Conservation (phyloP, 2,888 invertebrate genomes). For the Chloroclysta siterata region DNA sequence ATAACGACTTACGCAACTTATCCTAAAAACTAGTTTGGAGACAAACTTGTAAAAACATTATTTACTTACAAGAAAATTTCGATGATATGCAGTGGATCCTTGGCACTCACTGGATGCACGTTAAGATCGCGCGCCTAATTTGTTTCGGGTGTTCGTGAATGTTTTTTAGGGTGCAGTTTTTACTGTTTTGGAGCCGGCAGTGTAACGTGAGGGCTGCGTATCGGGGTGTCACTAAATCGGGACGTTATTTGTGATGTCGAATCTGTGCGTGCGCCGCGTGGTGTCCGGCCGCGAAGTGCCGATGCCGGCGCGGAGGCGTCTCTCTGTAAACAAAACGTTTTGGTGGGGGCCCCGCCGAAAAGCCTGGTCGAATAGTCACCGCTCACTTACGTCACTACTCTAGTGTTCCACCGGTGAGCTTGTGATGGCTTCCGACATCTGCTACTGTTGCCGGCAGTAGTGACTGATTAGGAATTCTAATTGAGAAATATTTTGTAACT, state of each 20-base stretch:
- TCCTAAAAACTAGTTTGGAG: slow-evolving; percentile 51
- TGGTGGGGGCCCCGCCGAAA: slow-evolving; percentile 83
- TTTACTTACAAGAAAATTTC: slow-evolving; percentile 67
- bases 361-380: slow-evolving; percentile 74
- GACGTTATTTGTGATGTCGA: slow-evolving; percentile 42
- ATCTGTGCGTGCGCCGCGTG: slow-evolving; percentile 71
- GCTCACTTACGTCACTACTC: slow-evolving; percentile 78
- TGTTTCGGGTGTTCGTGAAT: slow-evolving; percentile 41
- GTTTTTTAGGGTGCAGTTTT: slow-evolving; percentile 50
- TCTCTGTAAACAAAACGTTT: slow-evolving; percentile 79
- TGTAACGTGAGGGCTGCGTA: slow-evolving; percentile 52
- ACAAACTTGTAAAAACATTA: slow-evolving; percentile 47
- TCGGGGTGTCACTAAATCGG: slow-evolving; percentile 60
- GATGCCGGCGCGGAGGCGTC: slow-evolving; percentile 74
- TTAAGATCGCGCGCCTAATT: slow-evolving; percentile 51
- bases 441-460: slow-evolving; percentile 23
- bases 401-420: slow-evolving; percentile 49
- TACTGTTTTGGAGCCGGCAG: slow-evolving; percentile 49
- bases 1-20: slow-evolving; percentile 47
- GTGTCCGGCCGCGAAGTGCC: slow-evolving; percentile 76
- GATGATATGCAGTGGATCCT: slow-evolving; percentile 56
- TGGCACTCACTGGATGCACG: slow-evolving; percentile 63
- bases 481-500: slow-evolving; percentile 28
- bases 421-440: slow-evolving; percentile 48
- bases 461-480: slow-evolving; percentile 27